These are phyloP conservation scores for Sphenodon punctatus DNA, from an alignment of 2,797 vertebrate genomes.

Conservation along the genomic window DNA sequence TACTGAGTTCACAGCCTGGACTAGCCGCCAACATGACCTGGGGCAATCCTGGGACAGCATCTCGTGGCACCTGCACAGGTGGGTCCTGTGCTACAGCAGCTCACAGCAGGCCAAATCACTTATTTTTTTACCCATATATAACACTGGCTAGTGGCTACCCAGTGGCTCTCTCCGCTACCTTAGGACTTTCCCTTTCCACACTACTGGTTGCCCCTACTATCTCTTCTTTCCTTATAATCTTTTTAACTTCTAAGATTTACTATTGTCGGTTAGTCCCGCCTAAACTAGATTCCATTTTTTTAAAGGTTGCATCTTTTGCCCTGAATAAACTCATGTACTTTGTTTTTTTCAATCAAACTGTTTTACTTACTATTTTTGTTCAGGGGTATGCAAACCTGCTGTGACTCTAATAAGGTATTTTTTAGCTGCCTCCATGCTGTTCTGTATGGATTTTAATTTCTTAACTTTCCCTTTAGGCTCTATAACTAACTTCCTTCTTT, in stretches of 20 bases:
- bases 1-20: too few relatives aligned
- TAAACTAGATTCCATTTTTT: constrained; percentile 36
- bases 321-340: constrained; percentile 38
- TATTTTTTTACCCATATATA: too few relatives aligned
- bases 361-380: constrained; percentile 26
- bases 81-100: too few relatives aligned
- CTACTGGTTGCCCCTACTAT: too few relatives aligned
- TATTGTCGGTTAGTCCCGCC: constrained; percentile 42
- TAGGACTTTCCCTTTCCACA: too few relatives aligned
- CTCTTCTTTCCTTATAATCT: constrained; percentile 39
- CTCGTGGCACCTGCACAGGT: too few relatives aligned
- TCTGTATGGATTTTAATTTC: constrained; percentile 58
- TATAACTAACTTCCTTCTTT: constrained; percentile 9
- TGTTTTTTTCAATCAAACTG: constrained; percentile 26
- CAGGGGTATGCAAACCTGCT: background rate
- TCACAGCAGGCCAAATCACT: too few relatives aligned
- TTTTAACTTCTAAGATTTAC: constrained; percentile 51
- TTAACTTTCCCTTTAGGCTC: constrained; percentile 15
- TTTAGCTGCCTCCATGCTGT: constrained; percentile 28
- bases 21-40: too few relatives aligned
- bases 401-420: constrained; percentile 28
- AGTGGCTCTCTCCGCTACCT: too few relatives aligned
- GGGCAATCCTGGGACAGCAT: too few relatives aligned
- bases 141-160: too few relatives aligned
- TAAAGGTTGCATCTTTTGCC: constrained; percentile 47